Evolutionary conservation across 2,888 invertebrate species (phyloP), one percentile per base, ranked within the genome.

Genomic region (Terebella lapidaria): DNA sequence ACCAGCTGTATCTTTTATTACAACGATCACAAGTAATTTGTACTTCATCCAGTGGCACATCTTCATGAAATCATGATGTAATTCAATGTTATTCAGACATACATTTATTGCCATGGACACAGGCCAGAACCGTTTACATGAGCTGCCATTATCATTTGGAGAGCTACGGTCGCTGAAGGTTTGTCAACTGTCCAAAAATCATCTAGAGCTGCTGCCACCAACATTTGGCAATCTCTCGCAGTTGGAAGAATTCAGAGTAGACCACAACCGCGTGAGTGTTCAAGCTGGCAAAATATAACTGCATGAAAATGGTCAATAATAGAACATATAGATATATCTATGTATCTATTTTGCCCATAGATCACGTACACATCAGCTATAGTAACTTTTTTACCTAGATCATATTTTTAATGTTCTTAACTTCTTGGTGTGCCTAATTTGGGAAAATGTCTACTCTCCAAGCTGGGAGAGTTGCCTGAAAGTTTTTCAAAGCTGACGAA

Each of bases 51-150:
- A n/a, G n/a, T n/a, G n/a, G n/a, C n/a, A n/a, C n/a, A n/a, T n/a
- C n/a, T n/a, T n/a, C n/a, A n/a, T n/a, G n/a, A n/a, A n/a, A n/a
- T n/a, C n/a, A n/a, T n/a, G n/a, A n/a, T n/a, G n/a, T n/a, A n/a
- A n/a, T n/a, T n/a, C n/a, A n/a, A n/a, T n/a, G n/a, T n/a, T n/a
- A n/a, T n/a, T n/a, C n/a, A n/a, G n/a, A n/a, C n/a, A n/a, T n/a
- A n/a, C n/a, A n/a, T n/a, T n/a, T n/a, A n/a, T 35, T 56, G 26
- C 5, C 20, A 29, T 22, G 24, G 15, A 25, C 28, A 27, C 61
- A 75, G 75, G 74, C 54, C 73, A 74, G 61, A 74, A 74, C 61
- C n/a, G 67, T 25, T 56, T 75, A 15, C 67, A 68, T 66, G 70
- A 67, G 10, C 63, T 75, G 42, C 75, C 75, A 15, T 71, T 72